phyloP scores from a whole-genome alignment of 2,113 vertebrate genomes.

The human (Homo sapiens) region GRCh38 chrX:28965001-28965500 shows the following conservation, averaged over 20 bases:
- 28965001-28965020: neutral
- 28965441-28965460: constrained; percentile 35
- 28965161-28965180: neutral
- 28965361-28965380: constrained; percentile 12
- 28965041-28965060: neutral
- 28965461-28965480: neutral
- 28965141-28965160: neutral
- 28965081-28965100: neutral
- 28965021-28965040: neutral
- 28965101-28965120: neutral
- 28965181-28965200: neutral
- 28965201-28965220: neutral
- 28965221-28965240: neutral
- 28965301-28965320: neutral
- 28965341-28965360: neutral
- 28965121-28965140: neutral
- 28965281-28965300: neutral
- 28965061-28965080: neutral
- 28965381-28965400: neutral
- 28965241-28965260: neutral
- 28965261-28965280: neutral
- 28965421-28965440: constrained; percentile 34
- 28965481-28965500: constrained; percentile 55
- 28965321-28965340: constrained; percentile 3
- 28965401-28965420: neutral